Percentiles rank a stretch among this genome's conserved stretches.
Conservation (phyloP, 2,113 vertebrate genomes). For the Ictidomys tridecemlineatus region DNA sequence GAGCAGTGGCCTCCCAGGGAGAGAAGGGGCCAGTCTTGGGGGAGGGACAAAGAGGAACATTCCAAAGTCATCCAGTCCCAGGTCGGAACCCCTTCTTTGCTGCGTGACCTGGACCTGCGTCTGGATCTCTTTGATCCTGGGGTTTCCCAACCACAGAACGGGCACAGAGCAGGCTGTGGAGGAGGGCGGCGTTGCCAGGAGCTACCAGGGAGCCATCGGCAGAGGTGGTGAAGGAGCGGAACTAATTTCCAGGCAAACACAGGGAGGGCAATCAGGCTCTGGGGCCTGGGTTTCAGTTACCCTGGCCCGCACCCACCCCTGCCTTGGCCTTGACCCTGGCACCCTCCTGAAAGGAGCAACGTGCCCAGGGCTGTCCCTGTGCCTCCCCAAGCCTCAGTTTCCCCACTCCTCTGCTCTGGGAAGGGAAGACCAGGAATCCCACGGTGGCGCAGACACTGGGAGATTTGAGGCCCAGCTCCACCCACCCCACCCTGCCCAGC, state of each 20-base stretch:
- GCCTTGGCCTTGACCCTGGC: not conserved
- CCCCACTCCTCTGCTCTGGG: not conserved
- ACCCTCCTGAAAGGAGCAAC: not conserved
- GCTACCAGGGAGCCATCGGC: not conserved
- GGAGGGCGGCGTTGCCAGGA: not conserved
- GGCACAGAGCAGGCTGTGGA: not conserved
- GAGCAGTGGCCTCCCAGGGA: not conserved
- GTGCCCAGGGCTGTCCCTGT: not conserved
- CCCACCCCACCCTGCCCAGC: not conserved
- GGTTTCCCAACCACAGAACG: not conserved
- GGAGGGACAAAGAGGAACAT: not conserved
- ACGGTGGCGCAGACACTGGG: not conserved
- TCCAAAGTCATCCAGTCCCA: not conserved
- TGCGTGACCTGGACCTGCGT: conserved; percentile 1
- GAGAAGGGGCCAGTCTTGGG: not conserved
- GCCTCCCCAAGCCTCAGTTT: not conserved
- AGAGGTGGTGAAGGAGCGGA: not conserved
- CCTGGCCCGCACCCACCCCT: not conserved
- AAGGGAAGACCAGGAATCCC: not conserved
- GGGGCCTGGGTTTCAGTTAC: not conserved
- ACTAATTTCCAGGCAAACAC: not conserved
- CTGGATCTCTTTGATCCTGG: conserved; percentile 56
- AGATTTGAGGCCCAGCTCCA: not conserved
- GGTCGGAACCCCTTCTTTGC: not conserved
- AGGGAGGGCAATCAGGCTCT: not conserved